A percentile compares a stretch with the other conserved stretches of the same genome.
Conservation (phyloP, 2,888 invertebrate species). For the Epinotia brunnichana region DNA sequence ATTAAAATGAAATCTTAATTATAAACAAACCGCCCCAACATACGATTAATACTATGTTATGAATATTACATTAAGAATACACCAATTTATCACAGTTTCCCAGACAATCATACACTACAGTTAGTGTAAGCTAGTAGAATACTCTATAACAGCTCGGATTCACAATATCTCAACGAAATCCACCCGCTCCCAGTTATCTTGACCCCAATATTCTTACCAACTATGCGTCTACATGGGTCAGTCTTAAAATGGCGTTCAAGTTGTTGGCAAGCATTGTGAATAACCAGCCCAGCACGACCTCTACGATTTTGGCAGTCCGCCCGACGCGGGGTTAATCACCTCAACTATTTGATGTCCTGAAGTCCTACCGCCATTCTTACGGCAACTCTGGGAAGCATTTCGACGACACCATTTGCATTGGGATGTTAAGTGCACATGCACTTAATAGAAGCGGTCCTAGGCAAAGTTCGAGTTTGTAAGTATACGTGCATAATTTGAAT, state of each 20-base stretch:
- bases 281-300: slow-evolving; percentile 18
- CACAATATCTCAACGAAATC: not conserved
- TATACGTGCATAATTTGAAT: not conserved
- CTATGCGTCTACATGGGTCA: too few relatives aligned
- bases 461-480: not conserved
- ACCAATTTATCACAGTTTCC: not conserved
- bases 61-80: not conserved
- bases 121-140: not conserved
- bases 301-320: slow-evolving; percentile 46
- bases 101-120: not conserved
- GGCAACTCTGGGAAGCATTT: slow-evolving; percentile 11
- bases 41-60: too few relatives aligned
- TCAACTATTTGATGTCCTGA: slow-evolving; percentile 30
- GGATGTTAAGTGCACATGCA: slow-evolving; percentile 34
- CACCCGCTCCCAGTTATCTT: too few relatives aligned
- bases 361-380: slow-evolving; percentile 17
- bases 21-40: not conserved
- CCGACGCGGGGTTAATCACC: slow-evolving; percentile 41
- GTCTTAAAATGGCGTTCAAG: not conserved
- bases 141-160: not conserved
- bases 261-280: not conserved
- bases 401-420: slow-evolving; percentile 17
- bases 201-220: not conserved
- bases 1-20: not conserved
- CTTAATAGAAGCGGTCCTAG: slow-evolving; percentile 14